Conservation (phyloP, 2,888 invertebrate species). For the Plebejus melissa region DNA sequence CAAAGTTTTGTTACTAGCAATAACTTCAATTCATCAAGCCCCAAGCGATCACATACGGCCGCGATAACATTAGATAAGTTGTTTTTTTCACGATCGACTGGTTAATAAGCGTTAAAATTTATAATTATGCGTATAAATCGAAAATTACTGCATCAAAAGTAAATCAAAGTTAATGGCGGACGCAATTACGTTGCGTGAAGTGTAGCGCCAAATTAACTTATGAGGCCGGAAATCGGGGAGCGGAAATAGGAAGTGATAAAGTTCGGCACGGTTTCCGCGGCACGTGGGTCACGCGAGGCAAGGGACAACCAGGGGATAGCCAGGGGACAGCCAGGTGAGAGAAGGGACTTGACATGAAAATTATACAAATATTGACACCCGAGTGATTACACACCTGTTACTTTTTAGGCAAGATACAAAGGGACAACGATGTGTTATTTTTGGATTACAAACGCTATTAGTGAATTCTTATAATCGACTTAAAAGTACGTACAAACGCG, state of each 20-base stretch:
- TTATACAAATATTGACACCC: constrained; percentile 41
- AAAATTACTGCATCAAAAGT: constrained; percentile 32
- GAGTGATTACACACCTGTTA: constrained; percentile 24
- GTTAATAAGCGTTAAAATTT: background rate
- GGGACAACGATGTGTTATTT: background rate
- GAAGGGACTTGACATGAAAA: constrained; percentile 44
- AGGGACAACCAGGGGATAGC: constrained; percentile 30
- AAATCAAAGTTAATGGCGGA: constrained; percentile 32
- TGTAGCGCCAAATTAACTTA: constrained; percentile 41
- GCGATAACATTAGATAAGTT: too few species aligned
- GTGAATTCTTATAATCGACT: too few species aligned
- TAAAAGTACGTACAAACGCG: too few species aligned
- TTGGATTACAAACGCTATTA: background rate
- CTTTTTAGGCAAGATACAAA: background rate
- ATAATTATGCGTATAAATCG: background rate
- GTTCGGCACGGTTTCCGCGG: constrained; percentile 69
- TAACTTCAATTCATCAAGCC: background rate
- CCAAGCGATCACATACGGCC: too few species aligned
- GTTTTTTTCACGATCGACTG: too few species aligned
- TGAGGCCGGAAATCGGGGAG: constrained; percentile 54
- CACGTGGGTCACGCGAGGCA: constrained; percentile 60
- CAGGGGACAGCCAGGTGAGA: constrained; percentile 13
- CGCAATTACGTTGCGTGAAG: constrained; percentile 34
- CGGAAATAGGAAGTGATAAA: constrained; percentile 75
- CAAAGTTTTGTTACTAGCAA: background rate